Base-by-base conservation (phyloP, 2,797 vertebrate genomes). In the Gephyroberyx darwinii region DNA sequence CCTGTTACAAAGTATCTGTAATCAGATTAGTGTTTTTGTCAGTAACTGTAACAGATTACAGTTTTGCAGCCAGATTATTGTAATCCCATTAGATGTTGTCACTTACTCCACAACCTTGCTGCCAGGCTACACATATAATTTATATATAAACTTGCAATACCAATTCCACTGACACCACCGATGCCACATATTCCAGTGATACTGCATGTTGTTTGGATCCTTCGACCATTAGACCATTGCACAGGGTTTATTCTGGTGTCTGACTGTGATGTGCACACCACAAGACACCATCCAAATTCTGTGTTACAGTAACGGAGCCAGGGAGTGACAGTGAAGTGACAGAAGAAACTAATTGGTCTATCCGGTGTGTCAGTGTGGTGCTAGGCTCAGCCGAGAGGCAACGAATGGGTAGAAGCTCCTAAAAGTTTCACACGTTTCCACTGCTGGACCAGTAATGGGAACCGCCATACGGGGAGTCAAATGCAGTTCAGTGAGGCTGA, bases 331-430 rank as follows among this genome's bases (percentile, higher is more conserved):
- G 88, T 74, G 65, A 74, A 85, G 67, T 78, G 80, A 77, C 71
- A 69, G 76, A 69, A 78, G 66, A 78, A 81, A 69, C 73, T 90
- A 90, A 88, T 84, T 90, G 87, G 88, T 85, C 74, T 74, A 84
- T 79, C 71, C 77, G 83, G 80, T 82, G 71, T 88, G 89, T 86
- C 82, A 77, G 70, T 14, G 48, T 53, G 51, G 67, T 65, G 84
- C 66, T 69, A 65, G 59, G 65, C 77, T 84, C 77, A 74, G 74
- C 55, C 41, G 74, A 77, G 85, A 79, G 63, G 71, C 52, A 41
- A 71, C 33, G 65, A 79, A 81, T 20, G 74, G 78, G 76, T 63
- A 82, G 71, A 68, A 71, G 71, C 73, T 79, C 69, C 81, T 74
- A 62, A 74, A 60, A 71, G 58, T 60, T 69, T 68, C 65, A 84